Evolutionary conservation across 2,888 invertebrate genomes (phyloP), one percentile per base, ranked within the genome.

Genomic region (Terebella lapidaria): DNA sequence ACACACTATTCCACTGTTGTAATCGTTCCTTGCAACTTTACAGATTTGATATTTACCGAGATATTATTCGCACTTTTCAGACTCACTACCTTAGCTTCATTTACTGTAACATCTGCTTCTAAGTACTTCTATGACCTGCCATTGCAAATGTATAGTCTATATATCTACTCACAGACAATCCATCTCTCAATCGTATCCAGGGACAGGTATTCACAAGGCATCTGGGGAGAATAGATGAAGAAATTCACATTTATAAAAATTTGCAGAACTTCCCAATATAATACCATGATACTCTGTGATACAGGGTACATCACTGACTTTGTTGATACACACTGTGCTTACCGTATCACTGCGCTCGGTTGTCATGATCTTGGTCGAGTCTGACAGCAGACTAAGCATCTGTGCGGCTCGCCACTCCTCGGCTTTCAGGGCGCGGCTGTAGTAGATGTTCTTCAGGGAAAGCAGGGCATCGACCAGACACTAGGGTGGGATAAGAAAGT

Each of bases 201-300:
- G 0, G 97, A 95, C 55, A 99, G 83, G 81, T 92, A 97, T 84
- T 99, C 99, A 81, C 96, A 97, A 1, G 96, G 95, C 87, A 96
- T 94, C 83, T 84, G 49, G 20, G n/a, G n/a, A n/a, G 5, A 45
- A n/a, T 5, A 26, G 25, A n/a, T n/a, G n/a, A n/a, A n/a, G n/a
- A n/a, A n/a, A n/a, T n/a, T n/a, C n/a, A n/a, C n/a, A n/a, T n/a
- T n/a, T n/a, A n/a, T n/a, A n/a, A n/a, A n/a, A n/a, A n/a, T n/a
- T n/a, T n/a, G n/a, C n/a, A n/a, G n/a, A n/a, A n/a, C n/a, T n/a
- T n/a, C n/a, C n/a, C n/a, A n/a, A n/a, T n/a, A n/a, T n/a, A n/a
- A n/a, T n/a, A n/a, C n/a, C n/a, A n/a, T n/a, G n/a, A n/a, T n/a
- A n/a, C n/a, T n/a, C n/a, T n/a, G n/a, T n/a, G n/a, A n/a, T n/a